Evolutionary conservation across 2,113 vertebrate species (phyloP), one percentile per base, ranked within the genome.

Genomic region (Heterochromis multidens): DNA sequence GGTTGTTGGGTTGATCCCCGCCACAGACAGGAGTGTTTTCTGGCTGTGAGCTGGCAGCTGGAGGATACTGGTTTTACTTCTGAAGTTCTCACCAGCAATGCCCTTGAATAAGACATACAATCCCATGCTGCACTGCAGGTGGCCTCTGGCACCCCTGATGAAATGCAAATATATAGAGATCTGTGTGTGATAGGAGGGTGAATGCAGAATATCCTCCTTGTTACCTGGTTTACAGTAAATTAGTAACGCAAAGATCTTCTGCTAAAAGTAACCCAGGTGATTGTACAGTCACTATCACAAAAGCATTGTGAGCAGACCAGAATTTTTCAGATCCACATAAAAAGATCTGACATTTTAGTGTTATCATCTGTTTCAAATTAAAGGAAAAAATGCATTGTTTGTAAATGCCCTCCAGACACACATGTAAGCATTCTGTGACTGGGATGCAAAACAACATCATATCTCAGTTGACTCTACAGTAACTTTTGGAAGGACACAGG

Each of bases 1-100:
- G 94, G 93, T 93, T 94, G 94, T 90, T 65, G 92, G 94, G 91
- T 94, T 93, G 94, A 94, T 93, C 92, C 93, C 93, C 86, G 35
- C 91, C 90, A 74, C 94, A 94, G 92, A 94, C 92, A 79, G 90
- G 87, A 87, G 94, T 89, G 86, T 94, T 93, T 88, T 89, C 94
- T 93, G 87, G 87, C 92, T 93, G 93, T 91, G 90, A 92, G 92
- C 92, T 92, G 90, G 89, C 91, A 93, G 91, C 92, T 93, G 92
- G 88, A 93, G 88, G 88, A 91, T 89, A 88, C 83, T 81, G 88
- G 86, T 95, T 82, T 92, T 91, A 93, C 89, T 93, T 92, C 89
- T 86, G 91, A 95, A 95, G 90, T 94, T 94, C 92, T 92, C 91
- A 80, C 89, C 87, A 84, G 84, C 90, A 43, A 92, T 92, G 94